phyloP scores from a whole-genome alignment of 2,797 vertebrate species.

The Zenarchopterus dispar region DNA sequence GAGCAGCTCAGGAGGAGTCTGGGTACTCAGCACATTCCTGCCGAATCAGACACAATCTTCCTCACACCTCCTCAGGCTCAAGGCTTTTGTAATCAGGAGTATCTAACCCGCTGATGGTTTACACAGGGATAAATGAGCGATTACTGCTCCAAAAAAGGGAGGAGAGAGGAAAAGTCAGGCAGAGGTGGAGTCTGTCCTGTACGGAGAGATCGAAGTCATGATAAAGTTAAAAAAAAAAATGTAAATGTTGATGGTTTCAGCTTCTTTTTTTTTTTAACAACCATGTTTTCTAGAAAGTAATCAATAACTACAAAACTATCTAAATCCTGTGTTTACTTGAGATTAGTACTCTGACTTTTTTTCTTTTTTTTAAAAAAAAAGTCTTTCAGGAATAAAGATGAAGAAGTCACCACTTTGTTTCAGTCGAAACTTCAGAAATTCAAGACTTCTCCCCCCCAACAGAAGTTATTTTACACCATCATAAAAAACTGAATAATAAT shows the following conservation, averaged over 20 bases:
- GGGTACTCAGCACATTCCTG: slow-evolving; percentile 58
- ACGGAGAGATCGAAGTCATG: no score
- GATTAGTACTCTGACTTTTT: no score
- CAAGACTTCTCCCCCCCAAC: background rate
- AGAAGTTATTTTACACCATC: background rate
- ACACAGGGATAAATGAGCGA: slow-evolving; percentile 10
- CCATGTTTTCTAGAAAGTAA: no score
- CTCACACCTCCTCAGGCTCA: slow-evolving; percentile 7
- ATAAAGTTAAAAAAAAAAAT: no score
- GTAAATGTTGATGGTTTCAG: no score
- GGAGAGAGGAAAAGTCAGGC: no score
- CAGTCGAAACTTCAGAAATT: background rate
- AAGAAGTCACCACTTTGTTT: no score
- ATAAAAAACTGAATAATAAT: background rate
- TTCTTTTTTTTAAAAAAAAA: no score
- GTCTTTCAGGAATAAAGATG: no score
- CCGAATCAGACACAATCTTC: slow-evolving; percentile 12
- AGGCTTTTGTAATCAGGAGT: background rate
- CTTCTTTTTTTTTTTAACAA: no score
- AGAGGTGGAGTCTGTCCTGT: background rate
- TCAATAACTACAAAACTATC: no score
- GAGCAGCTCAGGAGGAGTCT: slow-evolving; percentile 42
- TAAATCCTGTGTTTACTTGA: no score
- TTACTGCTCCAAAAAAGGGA: background rate
- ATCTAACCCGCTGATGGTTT: slow-evolving; percentile 20